Percentiles rank a stretch among this genome's conserved stretches.
Evolutionary conservation across 2,797 vertebrate species (phyloP).

Genomic region (Melanotaenia parkinsoni): DNA sequence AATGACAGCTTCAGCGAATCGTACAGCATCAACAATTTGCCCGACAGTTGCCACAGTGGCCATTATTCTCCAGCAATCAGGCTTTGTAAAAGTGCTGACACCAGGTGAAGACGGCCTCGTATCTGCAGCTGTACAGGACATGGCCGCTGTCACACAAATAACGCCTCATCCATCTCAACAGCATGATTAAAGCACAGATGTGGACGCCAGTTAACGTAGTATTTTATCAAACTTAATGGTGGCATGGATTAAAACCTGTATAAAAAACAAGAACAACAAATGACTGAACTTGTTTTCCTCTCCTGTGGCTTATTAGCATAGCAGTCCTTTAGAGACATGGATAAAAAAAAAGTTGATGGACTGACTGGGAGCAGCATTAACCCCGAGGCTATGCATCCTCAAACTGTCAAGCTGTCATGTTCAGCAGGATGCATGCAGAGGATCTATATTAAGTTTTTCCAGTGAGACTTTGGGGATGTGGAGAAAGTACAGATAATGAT

Average conservation of each 20-base stretch:
- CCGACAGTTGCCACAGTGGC: constrained; percentile 71
- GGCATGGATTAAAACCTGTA: constrained; percentile 34
- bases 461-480: constrained; percentile 24
- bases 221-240: constrained; percentile 47
- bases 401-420: constrained; percentile 70
- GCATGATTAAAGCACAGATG: constrained; percentile 56
- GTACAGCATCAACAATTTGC: constrained; percentile 58
- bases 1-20: constrained; percentile 64
- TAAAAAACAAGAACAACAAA: constrained; percentile 23
- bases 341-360: constrained; percentile 31
- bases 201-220: constrained; percentile 35
- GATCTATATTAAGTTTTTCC: constrained; percentile 38
- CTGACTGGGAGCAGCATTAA: constrained; percentile 45
- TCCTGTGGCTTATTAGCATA: constrained; percentile 35
- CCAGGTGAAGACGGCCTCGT: constrained; percentile 44
- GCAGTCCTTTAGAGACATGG: constrained; percentile 20
- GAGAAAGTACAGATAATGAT: constrained; percentile 4
- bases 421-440: constrained; percentile 32
- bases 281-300: constrained; percentile 30
- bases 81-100: constrained; percentile 66
- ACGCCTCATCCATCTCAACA: constrained; percentile 37
- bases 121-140: constrained; percentile 22
- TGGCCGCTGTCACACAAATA: constrained; percentile 16
- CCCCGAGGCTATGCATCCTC: constrained; percentile 55
- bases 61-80: constrained; percentile 71